Conservation (phyloP, 92 coral and sea anemone genomes). For the Heteractis magnifica region DNA sequence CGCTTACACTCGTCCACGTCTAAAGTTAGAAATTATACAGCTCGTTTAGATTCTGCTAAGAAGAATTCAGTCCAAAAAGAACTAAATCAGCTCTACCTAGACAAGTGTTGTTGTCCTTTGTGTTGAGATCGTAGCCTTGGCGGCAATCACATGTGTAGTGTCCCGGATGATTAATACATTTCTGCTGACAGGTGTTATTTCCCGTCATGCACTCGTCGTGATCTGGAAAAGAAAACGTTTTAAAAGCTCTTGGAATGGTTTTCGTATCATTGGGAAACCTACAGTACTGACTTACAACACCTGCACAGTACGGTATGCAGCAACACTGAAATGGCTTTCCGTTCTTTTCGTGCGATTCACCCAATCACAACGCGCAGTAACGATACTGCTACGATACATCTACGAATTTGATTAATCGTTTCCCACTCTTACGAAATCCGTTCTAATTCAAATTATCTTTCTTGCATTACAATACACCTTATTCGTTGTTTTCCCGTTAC, state of each 20-base stretch:
- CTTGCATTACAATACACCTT: too few relatives aligned
- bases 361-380: too few relatives aligned
- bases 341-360: too few relatives aligned
- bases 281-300: too few relatives aligned
- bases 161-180: conserved; percentile 54
- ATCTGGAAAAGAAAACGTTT: conserved; percentile 10
- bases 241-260: too few relatives aligned
- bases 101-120: conserved; percentile 39
- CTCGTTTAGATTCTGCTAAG: background rate
- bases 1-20: conserved; percentile 50
- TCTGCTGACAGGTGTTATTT: conserved; percentile 39
- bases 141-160: conserved; percentile 46
- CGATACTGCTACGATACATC: too few relatives aligned
- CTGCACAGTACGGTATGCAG: too few relatives aligned
- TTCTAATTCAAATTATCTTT: too few relatives aligned
- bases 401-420: background rate
- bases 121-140: conserved; percentile 31
- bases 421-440: background rate
- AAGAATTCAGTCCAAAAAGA: background rate
- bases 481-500: too few relatives aligned
- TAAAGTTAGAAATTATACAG: background rate
- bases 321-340: too few relatives aligned
- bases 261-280: too few relatives aligned
- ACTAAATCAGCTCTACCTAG: conserved; percentile 20
- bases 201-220: conserved; percentile 58